Evolutionary conservation across 2,888 invertebrate genomes (phyloP), one percentile per base, ranked within the genome.

Genomic region (Himalopsyche kuldschensis): DNA sequence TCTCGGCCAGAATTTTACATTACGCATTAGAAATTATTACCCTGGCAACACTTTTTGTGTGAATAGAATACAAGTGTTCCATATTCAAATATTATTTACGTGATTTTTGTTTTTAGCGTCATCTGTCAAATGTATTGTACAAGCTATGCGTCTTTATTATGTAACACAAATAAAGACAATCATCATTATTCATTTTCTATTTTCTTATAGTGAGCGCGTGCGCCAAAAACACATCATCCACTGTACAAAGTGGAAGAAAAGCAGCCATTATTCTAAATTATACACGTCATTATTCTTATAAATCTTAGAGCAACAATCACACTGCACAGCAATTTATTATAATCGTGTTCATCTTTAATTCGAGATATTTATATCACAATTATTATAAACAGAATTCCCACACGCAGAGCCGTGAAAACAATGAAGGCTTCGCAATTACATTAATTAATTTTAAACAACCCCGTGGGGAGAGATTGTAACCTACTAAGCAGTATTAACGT

Each of bases 381-480:
- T 69, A 69, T 30, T 69, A 69, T 27, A 30, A 69, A 27, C 69
- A 27, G 24, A 27, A 69, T 69, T 30, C 69, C 69, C 69, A 69
- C 69, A 69, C 69, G 69, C 69, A 69, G 69, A 69, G 69, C 30
- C 32, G 32, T 32, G 41, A 32, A 76, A 76, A 76, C 76, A 76
- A 35, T 35, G 41, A 35, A 76, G 76, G 41, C 76, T 76, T 41
- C 27, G 76, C 76, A 41, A 76, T 76, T 76, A 76, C 76, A 41
- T 76, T 76, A 76, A 76, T 76, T 76, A 76, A 76, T 76, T 32
- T 41, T 69, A 76, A 76, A 76, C 41, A 32, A 76, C 76, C 41
- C 76, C 76, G 11, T 32, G 32, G 76, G 76, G 76, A 76, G 35
- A 41, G 76, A 76, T 76, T 76, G 35, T 35, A 24, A 20, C 35